A percentile compares a stretch with the other conserved stretches of the same genome.
phyloP scores from a whole-genome alignment of 2,888 invertebrate genomes.

The Drosophila longiperda region DNA sequence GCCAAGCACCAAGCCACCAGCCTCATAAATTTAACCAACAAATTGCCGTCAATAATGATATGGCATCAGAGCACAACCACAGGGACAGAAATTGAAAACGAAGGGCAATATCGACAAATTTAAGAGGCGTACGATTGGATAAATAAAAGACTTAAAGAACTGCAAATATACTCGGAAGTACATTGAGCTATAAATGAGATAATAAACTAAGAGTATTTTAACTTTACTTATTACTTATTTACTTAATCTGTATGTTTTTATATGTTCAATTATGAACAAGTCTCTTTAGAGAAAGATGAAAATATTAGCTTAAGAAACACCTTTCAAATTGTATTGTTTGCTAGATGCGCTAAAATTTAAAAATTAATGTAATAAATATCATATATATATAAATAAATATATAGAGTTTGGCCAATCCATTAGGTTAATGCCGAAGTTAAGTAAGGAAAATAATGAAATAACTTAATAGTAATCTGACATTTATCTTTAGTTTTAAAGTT shows the following conservation, averaged over 20 bases:
- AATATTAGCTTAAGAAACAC: background rate
- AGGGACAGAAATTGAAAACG: conserved; percentile 57
- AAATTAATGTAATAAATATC: background rate
- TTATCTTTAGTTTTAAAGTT: background rate
- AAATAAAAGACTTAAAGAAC: conserved; percentile 15
- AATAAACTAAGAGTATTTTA: background rate
- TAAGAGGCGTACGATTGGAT: conserved; percentile 21
- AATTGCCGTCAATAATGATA: conserved; percentile 82
- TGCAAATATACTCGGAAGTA: conserved; percentile 1
- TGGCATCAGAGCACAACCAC: conserved; percentile 19
- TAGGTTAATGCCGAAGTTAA: background rate
- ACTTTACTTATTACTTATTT: background rate
- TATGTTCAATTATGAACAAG: background rate
- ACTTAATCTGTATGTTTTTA: background rate
- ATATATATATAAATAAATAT: background rate
- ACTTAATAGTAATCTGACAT: background rate
- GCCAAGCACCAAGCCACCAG: conserved; percentile 39
- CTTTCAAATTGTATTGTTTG: background rate
- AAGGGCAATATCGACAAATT: conserved; percentile 33
- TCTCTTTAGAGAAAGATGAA: background rate
- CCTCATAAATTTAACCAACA: conserved; percentile 78
- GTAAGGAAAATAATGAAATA: background rate
- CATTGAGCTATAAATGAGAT: background rate
- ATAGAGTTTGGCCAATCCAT: background rate
- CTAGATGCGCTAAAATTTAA: background rate